Percentiles rank a stretch among this genome's conserved stretches.
Conservation (phyloP, 2,888 invertebrate species). For the Gari tellinella region DNA sequence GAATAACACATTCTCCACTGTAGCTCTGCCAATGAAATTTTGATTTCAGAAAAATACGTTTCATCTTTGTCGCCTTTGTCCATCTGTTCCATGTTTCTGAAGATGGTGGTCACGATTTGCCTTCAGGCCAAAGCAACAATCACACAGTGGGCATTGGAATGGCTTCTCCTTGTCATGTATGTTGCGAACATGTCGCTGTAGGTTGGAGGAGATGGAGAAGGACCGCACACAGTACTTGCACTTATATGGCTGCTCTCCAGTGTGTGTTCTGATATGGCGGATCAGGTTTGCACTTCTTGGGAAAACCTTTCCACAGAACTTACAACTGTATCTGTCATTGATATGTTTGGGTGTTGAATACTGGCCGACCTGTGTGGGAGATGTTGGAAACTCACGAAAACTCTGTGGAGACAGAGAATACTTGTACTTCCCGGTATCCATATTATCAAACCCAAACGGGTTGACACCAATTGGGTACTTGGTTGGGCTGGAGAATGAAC, state of each 20-base stretch:
- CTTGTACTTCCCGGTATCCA: slow-evolving; percentile 65
- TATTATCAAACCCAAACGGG: slow-evolving; percentile 71
- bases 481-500: slow-evolving; percentile 73
- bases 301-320: slow-evolving; percentile 97
- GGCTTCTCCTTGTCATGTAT: slow-evolving; percentile 98
- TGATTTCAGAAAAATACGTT: slow-evolving; percentile 94
- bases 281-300: slow-evolving; percentile 99
- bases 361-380: slow-evolving; percentile 48
- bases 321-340: slow-evolving; percentile 95
- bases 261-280: slow-evolving; percentile 97
- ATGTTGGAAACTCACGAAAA: slow-evolving; percentile 43
- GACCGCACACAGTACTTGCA: slow-evolving; percentile 99
- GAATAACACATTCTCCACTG: no score
- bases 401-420: slow-evolving; percentile 54
- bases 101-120: slow-evolving; percentile 99
- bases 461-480: slow-evolving; percentile 66
- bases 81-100: slow-evolving; percentile 95
- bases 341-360: slow-evolving; percentile 89
- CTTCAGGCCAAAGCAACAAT: slow-evolving; percentile 98
- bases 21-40: slow-evolving; percentile 87
- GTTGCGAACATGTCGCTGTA: slow-evolving; percentile 96
- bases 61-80: slow-evolving; percentile 79
- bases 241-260: slow-evolving; percentile 90
- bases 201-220: slow-evolving; percentile 98
- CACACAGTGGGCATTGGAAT: slow-evolving; percentile 97